These are phyloP conservation scores for Caenorhabditis sp. DNA, from an alignment of 2,888 invertebrate species.

Conservation along the genomic window DNA sequence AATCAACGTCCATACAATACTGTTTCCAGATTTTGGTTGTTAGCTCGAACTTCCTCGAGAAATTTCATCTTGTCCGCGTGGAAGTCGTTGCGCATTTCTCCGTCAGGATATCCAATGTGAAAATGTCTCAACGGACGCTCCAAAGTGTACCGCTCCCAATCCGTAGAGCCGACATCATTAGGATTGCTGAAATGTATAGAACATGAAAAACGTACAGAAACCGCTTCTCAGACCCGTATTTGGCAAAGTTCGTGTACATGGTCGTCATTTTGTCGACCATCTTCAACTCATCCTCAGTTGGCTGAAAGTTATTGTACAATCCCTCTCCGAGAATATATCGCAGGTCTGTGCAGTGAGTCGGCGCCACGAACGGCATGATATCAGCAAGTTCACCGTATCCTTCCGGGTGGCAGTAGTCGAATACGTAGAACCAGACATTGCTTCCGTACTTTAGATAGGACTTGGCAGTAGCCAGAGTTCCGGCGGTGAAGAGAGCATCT, in stretches of 20 bases:
- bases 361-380: conserved; percentile 57
- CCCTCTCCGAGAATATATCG: conserved; percentile 68
- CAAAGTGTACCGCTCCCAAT: conserved; percentile 11
- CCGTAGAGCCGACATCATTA: conserved; percentile 9
- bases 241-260: conserved; percentile 66
- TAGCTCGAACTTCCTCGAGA: conserved; percentile 10
- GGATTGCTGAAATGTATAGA: conserved; percentile 15
- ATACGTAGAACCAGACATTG: conserved; percentile 60
- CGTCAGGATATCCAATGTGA: conserved; percentile 13
- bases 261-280: conserved; percentile 64
- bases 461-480: conserved; percentile 40
- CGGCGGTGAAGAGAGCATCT: conserved; percentile 44
- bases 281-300: conserved; percentile 56
- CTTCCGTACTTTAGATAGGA: conserved; percentile 46
- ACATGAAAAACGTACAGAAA: neutral
- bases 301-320: conserved; percentile 61
- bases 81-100: conserved; percentile 27
- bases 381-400: conserved; percentile 52
- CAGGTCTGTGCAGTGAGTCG: conserved; percentile 65
- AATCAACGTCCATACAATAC: conserved; percentile 22
- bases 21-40: conserved; percentile 16
- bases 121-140: conserved; percentile 14
- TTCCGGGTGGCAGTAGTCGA: conserved; percentile 59
- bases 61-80: conserved; percentile 12
- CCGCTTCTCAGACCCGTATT: conserved; percentile 56